Conservation (phyloP, 2,888 invertebrate species). For the Polyommatus iphigenia region DNA sequence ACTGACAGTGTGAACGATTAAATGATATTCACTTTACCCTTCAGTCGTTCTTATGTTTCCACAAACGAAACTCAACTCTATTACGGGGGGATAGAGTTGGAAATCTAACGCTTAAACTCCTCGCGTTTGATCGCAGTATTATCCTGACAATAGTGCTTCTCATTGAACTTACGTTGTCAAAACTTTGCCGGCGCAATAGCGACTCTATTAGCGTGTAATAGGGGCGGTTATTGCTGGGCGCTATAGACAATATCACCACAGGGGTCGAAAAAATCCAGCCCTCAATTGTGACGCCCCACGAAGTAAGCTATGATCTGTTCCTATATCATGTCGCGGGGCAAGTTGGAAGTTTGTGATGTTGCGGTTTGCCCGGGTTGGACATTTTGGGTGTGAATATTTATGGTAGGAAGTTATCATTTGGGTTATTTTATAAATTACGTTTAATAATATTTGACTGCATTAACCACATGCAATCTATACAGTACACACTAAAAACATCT, state of each 20-base stretch:
- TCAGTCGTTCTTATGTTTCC: slow-evolving; percentile 51
- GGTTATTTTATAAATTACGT: too few species aligned
- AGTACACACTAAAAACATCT: too few species aligned
- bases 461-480: too few species aligned
- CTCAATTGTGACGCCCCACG: slow-evolving; percentile 76
- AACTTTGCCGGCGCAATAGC: slow-evolving; percentile 50
- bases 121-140: slow-evolving; percentile 76
- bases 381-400: too few species aligned
- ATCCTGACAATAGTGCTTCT: slow-evolving; percentile 76
- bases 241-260: slow-evolving; percentile 64
- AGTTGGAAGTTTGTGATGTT: slow-evolving; percentile 26
- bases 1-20: slow-evolving; percentile 75
- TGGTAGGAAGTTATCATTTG: too few species aligned
- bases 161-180: slow-evolving; percentile 71
- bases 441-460: too few species aligned
- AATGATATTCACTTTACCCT: slow-evolving; percentile 75
- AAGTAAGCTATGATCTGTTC: slow-evolving; percentile 78
- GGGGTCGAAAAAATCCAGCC: slow-evolving; percentile 74
- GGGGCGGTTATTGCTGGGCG: slow-evolving; percentile 50
- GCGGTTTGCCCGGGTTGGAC: not conserved
- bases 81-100: slow-evolving; percentile 39
- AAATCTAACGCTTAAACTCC: slow-evolving; percentile 37
- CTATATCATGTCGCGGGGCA: slow-evolving; percentile 58
- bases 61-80: slow-evolving; percentile 47
- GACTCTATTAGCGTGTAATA: slow-evolving; percentile 48